phyloP scores from a whole-genome alignment of 2,113 vertebrate genomes.

The Oostethus manadensis region DNA sequence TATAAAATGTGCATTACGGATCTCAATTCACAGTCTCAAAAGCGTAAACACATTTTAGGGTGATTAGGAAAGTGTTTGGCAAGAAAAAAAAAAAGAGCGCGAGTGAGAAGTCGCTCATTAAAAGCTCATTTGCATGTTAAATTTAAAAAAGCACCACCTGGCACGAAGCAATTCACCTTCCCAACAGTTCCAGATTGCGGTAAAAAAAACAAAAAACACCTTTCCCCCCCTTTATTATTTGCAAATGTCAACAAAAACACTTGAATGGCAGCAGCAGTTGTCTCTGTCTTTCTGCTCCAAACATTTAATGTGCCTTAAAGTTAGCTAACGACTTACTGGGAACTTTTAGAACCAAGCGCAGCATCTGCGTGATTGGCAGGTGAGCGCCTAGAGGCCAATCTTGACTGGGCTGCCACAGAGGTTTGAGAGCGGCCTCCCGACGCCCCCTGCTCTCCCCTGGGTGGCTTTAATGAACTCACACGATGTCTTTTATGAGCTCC shows the following conservation, averaged over 20 bases:
- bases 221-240: conserved; percentile 6
- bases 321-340: conserved; percentile 14
- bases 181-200: neutral
- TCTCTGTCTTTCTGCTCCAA: no score
- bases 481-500: conserved; percentile 47
- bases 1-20: neutral
- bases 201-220: conserved; percentile 3
- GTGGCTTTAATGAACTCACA: conserved; percentile 52
- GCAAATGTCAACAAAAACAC: conserved; percentile 1
- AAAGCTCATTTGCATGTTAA: neutral
- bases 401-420: conserved; percentile 36
- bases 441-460: conserved; percentile 33
- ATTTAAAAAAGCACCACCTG: conserved; percentile 11
- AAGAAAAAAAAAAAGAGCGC: neutral
- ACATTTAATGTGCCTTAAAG: conserved; percentile 5
- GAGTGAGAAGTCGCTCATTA: conserved; percentile 3
- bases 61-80: conserved; percentile 8
- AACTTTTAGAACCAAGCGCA: conserved; percentile 41
- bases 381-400: conserved; percentile 39
- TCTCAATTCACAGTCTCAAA: conserved; percentile 10
- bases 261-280: neutral
- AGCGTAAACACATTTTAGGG: conserved; percentile 9
- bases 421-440: conserved; percentile 37
- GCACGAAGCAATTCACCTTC: conserved; percentile 1
- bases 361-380: conserved; percentile 50